Percentiles rank a stretch among this genome's conserved stretches.
phyloP scores from a whole-genome alignment of 1,140 invertebrate species.

The Drosophila virilis region DNA sequence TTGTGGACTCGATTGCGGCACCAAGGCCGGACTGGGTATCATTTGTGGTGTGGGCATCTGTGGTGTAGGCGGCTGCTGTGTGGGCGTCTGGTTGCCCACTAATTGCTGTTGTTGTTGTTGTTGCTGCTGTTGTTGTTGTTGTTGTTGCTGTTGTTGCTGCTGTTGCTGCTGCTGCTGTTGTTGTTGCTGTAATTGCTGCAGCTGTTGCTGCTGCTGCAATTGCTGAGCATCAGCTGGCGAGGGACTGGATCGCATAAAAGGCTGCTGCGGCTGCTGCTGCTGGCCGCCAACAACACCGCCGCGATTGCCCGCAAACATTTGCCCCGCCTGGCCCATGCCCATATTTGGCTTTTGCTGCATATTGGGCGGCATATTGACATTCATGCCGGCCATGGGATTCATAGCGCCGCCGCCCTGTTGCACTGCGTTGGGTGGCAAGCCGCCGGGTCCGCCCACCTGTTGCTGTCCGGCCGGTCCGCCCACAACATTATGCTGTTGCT shows the following conservation, averaged over 20 bases:
- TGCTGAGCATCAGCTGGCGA: slow-evolving; percentile 77
- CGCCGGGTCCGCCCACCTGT: slow-evolving; percentile 61
- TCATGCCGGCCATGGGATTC: slow-evolving; percentile 73
- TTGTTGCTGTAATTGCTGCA: slow-evolving; percentile 21
- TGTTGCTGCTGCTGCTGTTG: slow-evolving; percentile 39
- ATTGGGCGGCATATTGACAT: slow-evolving; percentile 77
- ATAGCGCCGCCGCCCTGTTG: slow-evolving; percentile 58
- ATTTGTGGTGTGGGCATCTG: slow-evolving; percentile 84
- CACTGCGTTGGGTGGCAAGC: slow-evolving; percentile 64
- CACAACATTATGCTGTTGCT: slow-evolving; percentile 58
- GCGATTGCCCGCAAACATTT: slow-evolving; percentile 72
- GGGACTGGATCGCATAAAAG: slow-evolving; percentile 86
- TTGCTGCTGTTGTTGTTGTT: slow-evolving; percentile 38
- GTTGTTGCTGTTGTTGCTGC: slow-evolving; percentile 57
- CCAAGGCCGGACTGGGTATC: slow-evolving; percentile 89
- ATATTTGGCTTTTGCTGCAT: slow-evolving; percentile 71
- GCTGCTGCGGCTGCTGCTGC: slow-evolving; percentile 68
- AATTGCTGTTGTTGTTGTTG: slow-evolving; percentile 55
- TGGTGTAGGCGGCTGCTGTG: slow-evolving; percentile 61
- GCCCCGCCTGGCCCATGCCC: slow-evolving; percentile 64
- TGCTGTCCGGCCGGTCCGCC: slow-evolving; percentile 68
- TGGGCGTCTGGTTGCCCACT: slow-evolving; percentile 84
- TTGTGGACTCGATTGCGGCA: slow-evolving; percentile 89
- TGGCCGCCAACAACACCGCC: slow-evolving; percentile 57
- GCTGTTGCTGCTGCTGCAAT: slow-evolving; percentile 51